These are phyloP conservation scores for Aeoliscus strigatus DNA, from an alignment of 2,797 vertebrate genomes.

Conservation along the genomic window DNA sequence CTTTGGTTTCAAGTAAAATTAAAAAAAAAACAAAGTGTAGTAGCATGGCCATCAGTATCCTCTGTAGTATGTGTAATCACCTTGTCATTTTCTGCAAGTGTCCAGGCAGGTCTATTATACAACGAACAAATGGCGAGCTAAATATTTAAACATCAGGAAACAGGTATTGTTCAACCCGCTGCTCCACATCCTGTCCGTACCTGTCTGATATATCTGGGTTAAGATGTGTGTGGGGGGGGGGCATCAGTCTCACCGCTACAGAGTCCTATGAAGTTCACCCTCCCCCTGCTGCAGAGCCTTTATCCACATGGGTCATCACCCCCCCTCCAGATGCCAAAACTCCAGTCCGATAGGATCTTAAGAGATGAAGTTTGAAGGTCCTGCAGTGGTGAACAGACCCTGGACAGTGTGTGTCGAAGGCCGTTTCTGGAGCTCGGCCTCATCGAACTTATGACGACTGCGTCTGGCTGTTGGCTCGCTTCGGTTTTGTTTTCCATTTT, in stretches of 20 bases:
- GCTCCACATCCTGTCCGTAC: slow-evolving; percentile 26
- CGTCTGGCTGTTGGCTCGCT: slow-evolving; percentile 47
- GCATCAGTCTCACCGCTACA: slow-evolving; percentile 10
- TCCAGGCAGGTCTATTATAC: slow-evolving; percentile 30
- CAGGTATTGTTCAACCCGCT: slow-evolving; percentile 4
- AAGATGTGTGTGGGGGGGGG: slow-evolving; percentile 1
- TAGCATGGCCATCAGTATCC: slow-evolving; percentile 14
- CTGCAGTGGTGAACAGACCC: slow-evolving; percentile 47
- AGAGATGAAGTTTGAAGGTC: slow-evolving; percentile 28
- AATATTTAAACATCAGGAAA: too few species aligned
- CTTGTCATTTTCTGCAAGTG: slow-evolving; percentile 30
- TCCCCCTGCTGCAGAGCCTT: slow-evolving; percentile 11
- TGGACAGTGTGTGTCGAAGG: slow-evolving; percentile 46
- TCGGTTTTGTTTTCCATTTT: slow-evolving; percentile 52
- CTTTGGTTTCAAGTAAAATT: slow-evolving; percentile 17
- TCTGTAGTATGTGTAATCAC: slow-evolving; percentile 16
- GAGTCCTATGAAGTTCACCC: not conserved
- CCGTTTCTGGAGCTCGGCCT: slow-evolving; percentile 39
- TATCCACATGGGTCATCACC: slow-evolving; percentile 12
- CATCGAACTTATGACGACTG: slow-evolving; percentile 31
- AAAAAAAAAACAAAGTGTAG: slow-evolving; percentile 14
- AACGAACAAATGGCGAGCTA: too few species aligned
- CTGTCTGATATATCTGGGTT: slow-evolving; percentile 17
- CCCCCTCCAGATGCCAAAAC: slow-evolving; percentile 29
- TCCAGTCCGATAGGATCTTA: slow-evolving; percentile 19